These are phyloP conservation scores for Lithobates sylvaticus DNA, from an alignment of 2,797 vertebrate genomes.

Conservation along the genomic window DNA sequence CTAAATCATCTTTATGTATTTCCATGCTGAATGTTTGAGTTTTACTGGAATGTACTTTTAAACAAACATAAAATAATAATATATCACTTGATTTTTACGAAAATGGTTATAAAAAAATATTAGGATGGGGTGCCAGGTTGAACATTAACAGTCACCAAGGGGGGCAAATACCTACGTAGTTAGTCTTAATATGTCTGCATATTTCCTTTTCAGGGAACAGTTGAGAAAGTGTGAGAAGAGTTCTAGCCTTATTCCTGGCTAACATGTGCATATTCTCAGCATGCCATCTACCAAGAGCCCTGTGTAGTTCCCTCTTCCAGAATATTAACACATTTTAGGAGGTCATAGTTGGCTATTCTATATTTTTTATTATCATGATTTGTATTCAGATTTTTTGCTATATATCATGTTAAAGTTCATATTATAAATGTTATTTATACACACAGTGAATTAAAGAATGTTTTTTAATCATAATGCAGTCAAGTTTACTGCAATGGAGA, in stretches of 20 bases:
- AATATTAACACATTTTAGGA: background rate
- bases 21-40: background rate
- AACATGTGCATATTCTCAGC: background rate
- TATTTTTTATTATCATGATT: no score
- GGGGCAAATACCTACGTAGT: background rate
- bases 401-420: no score
- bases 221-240: background rate
- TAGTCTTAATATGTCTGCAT: constrained; percentile 3
- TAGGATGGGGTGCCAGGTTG: background rate
- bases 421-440: no score
- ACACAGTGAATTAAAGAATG: no score
- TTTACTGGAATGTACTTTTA: background rate
- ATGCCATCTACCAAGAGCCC: background rate
- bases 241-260: background rate
- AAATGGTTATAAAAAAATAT: background rate
- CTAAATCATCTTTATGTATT: background rate
- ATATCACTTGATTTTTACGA: background rate
- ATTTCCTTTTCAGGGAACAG: constrained; percentile 10
- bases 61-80: background rate
- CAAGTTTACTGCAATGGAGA: no score
- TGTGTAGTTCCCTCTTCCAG: background rate
- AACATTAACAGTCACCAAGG: constrained; percentile 1
- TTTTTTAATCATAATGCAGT: no score
- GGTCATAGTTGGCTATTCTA: no score
- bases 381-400: no score